A percentile compares a stretch with the other conserved stretches of the same genome.
These are phyloP conservation scores for Sciurus vulgaris DNA, from an alignment of 2,797 vertebrate genomes.

Conservation along the genomic window DNA sequence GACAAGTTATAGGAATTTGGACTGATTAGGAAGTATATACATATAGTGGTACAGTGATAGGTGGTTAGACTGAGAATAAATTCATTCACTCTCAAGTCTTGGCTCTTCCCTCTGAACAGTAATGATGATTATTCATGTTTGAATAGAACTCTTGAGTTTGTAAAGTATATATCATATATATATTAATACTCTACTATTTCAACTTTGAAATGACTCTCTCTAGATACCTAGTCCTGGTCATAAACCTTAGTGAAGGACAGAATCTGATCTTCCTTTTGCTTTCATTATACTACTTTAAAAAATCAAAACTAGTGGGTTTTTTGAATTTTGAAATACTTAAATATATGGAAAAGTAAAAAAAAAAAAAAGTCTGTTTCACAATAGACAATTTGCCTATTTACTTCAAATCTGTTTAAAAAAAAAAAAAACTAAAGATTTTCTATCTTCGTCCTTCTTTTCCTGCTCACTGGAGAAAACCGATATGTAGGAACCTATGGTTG, in stretches of 20 bases:
- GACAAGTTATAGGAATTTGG: background rate
- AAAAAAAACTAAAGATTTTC: background rate
- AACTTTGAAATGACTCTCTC: background rate
- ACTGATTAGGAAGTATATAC: background rate
- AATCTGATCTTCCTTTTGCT: background rate
- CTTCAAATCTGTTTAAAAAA: constrained; percentile 16
- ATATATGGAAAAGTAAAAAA: background rate
- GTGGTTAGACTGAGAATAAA: background rate
- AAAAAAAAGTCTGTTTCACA: background rate
- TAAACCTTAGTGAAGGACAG: background rate
- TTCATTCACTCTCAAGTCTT: background rate
- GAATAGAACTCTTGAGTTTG: background rate
- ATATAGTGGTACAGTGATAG: background rate
- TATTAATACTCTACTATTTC: background rate
- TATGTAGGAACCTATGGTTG: background rate
- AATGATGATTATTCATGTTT: background rate
- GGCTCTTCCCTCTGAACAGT: constrained; percentile 10
- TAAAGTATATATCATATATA: background rate
- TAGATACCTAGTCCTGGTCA: background rate
- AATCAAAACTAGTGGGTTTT: constrained; percentile 17
- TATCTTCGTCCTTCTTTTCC: background rate
- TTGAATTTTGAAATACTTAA: constrained; percentile 16
- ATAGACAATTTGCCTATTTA: background rate
- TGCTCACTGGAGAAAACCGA: background rate
- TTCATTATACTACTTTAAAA: constrained; percentile 10